Evolutionary conservation across 2,888 invertebrate species (phyloP), one percentile per base, ranked within the genome.

Genomic region (Pseudoips prasinana): DNA sequence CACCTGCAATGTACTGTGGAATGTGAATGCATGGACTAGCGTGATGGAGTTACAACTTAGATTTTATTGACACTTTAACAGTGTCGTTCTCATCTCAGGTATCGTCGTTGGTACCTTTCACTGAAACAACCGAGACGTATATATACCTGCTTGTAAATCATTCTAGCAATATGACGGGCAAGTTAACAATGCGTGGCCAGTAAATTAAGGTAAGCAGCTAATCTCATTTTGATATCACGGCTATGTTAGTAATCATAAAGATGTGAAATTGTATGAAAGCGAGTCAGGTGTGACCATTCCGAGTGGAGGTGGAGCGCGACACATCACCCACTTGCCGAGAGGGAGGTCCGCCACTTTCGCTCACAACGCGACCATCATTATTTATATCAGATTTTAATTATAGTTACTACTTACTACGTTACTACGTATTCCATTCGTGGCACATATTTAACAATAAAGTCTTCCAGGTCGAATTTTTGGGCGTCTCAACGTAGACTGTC

Each of bases 291-390:
- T 64, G 57, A 63, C 63, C 53, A 47, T 44, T 42, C 58, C 47
- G 51, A 64, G 46, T 55, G 58, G 70, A 73, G 81, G 66, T 78
- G 71, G 66, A 81, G 73, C 80, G 82, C 70, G 61, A 75, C 80
- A 69, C 64, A 76, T 77, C 74, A 73, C 73, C 75, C 64, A 76
- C 69, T 75, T 75, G 64, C 52, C 38, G 29, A 45, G 42, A 47
- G 33, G 44, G 48, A 52, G 55, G 46, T 55, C 55, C 56, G 44
- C 62, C 73, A 82, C 83, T 83, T 84, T 83, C 83, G 81, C 80
- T 75, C 57, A 59, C 57, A 41, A 51, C 58, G 46, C 41, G 33
- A 51, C 32, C 46, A 51, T 26, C 10, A 33, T 27, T 20, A 42
- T 39, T 51, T 52, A 40, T 51, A 56, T 51, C 59, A 45, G 25